A percentile compares a stretch with the other conserved stretches of the same genome.
phyloP scores from a whole-genome alignment of 2,888 invertebrate genomes.

The Shargacucullia verbasci region DNA sequence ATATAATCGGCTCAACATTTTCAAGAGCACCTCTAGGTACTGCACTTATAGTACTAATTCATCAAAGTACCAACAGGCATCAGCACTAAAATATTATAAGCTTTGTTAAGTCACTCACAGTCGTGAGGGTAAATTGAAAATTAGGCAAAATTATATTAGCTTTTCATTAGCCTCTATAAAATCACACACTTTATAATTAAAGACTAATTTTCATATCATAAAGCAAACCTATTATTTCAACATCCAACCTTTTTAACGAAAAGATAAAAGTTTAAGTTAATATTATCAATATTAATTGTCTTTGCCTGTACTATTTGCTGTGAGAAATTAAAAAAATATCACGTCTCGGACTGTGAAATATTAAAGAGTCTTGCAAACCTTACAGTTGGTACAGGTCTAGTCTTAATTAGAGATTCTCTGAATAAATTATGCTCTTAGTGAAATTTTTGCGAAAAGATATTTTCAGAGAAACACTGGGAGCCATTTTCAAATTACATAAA shows the following conservation, averaged over 20 bases:
- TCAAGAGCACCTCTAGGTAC: too few relatives aligned
- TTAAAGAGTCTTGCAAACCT: slow-evolving; percentile 32
- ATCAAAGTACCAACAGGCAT: too few relatives aligned
- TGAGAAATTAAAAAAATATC: slow-evolving; percentile 16
- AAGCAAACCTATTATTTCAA: slow-evolving; percentile 1
- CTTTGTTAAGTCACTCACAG: too few relatives aligned
- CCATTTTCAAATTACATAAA: slow-evolving; percentile 23
- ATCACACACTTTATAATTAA: too few relatives aligned
- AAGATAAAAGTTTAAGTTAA: slow-evolving; percentile 16
- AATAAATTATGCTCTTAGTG: slow-evolving; percentile 34
- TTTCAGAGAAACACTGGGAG: slow-evolving; percentile 8
- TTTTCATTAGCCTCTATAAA: too few relatives aligned
- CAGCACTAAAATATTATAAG: too few relatives aligned
- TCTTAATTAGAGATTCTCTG: slow-evolving; percentile 38
- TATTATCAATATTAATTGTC: slow-evolving; percentile 14
- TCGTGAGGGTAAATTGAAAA: too few relatives aligned
- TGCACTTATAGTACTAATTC: too few relatives aligned
- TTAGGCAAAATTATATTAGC: too few relatives aligned
- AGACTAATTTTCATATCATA: neutral
- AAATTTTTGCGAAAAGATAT: slow-evolving; percentile 28
- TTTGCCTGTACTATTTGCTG: slow-evolving; percentile 11
- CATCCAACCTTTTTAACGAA: slow-evolving; percentile 6
- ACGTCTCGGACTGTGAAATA: slow-evolving; percentile 21
- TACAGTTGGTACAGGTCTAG: slow-evolving; percentile 12
- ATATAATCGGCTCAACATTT: too few relatives aligned